These are phyloP conservation scores for Echinometra lucunter DNA, from an alignment of 53 echinoderm and acorn worm species.

Conservation along the genomic window DNA sequence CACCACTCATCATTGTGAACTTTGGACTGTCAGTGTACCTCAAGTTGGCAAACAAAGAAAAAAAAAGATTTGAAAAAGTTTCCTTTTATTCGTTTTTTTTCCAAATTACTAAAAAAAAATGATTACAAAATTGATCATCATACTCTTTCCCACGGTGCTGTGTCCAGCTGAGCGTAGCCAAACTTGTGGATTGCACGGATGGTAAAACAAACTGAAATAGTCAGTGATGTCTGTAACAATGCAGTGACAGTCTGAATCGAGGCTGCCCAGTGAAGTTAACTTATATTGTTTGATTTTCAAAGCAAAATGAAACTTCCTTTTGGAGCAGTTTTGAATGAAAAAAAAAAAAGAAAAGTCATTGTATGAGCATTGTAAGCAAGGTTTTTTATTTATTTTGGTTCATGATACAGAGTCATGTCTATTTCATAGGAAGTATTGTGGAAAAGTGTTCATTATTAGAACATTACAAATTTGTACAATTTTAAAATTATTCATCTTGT, in stretches of 20 bases:
- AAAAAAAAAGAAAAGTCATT: neutral
- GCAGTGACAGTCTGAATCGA: neutral
- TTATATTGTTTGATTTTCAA: neutral
- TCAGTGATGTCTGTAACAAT: neutral
- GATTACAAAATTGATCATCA: neutral
- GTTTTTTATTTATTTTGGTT: no score
- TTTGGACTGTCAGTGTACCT: neutral
- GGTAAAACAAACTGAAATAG: slow-evolving; percentile 41
- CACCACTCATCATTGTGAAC: neutral
- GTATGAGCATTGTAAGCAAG: neutral
- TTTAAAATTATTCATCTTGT: no score
- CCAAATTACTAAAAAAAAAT: neutral
- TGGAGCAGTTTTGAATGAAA: neutral
- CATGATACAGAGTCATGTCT: no score
- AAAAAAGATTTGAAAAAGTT: neutral
- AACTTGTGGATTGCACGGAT: slow-evolving; percentile 60
- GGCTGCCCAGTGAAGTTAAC: neutral
- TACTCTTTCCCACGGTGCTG: slow-evolving; percentile 58
- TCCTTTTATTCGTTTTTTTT: neutral
- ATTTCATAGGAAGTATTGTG: no score
- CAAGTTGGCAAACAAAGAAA: neutral
- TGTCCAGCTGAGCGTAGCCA: slow-evolving; percentile 24
- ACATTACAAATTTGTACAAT: no score
- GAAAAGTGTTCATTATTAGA: no score
- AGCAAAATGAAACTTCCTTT: neutral